Evolutionary conservation across 2,888 invertebrate species (phyloP).

Genomic region (Drosophila multiciliata): DNA sequence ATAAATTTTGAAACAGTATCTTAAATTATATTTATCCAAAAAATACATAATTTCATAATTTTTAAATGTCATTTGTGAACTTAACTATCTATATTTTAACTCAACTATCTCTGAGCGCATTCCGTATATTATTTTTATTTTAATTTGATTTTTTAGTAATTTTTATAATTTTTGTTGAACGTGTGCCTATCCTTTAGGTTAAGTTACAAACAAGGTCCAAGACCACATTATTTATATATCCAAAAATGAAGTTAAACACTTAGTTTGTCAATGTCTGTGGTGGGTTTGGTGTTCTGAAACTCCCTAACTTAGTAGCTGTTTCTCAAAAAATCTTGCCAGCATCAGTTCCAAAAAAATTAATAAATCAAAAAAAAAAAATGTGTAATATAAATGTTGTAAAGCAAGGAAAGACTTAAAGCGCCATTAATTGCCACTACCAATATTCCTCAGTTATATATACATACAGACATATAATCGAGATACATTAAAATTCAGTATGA

Average conservation of each 20-base stretch:
- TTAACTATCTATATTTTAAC: not conserved
- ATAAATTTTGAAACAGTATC: not conserved
- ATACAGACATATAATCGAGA: conserved; percentile 16
- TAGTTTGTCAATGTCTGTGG: conserved; percentile 34
- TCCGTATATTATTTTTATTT: conserved; percentile 52
- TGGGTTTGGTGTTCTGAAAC: conserved; percentile 60
- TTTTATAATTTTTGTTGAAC: conserved; percentile 32
- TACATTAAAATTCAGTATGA: conserved; percentile 33
- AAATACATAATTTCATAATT: not conserved
- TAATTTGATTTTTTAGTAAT: conserved; percentile 23
- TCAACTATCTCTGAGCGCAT: conserved; percentile 60
- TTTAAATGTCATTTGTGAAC: conserved; percentile 37
- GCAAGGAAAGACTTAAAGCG: conserved; percentile 74
- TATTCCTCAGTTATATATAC: conserved; percentile 53
- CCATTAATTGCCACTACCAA: conserved; percentile 66
- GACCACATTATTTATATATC: conserved; percentile 61
- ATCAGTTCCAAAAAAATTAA: conserved; percentile 38
- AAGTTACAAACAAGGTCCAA: conserved; percentile 57
- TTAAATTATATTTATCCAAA: no score
- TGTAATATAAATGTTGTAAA: conserved; percentile 40
- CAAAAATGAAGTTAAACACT: conserved; percentile 17
- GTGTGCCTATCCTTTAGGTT: conserved; percentile 49
- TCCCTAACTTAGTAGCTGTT: conserved; percentile 19
- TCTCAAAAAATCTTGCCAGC: conserved; percentile 73
- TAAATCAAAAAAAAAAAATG: conserved; percentile 6